Percentiles rank a stretch among this genome's conserved stretches.
These are phyloP conservation scores for Mustelus asterias DNA, from an alignment of 2,113 vertebrate genomes.

Conservation along the genomic window DNA sequence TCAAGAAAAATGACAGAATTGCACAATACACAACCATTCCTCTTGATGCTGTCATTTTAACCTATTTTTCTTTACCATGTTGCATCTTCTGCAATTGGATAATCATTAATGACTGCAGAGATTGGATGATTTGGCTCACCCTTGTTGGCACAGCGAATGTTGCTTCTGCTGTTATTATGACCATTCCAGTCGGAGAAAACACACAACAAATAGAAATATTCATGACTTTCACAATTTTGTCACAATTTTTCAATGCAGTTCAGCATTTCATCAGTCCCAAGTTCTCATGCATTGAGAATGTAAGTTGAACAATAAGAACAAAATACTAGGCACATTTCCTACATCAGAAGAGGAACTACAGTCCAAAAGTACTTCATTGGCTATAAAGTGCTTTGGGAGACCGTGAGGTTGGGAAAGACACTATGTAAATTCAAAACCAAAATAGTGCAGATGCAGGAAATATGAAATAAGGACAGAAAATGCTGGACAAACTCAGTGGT, in stretches of 20 bases:
- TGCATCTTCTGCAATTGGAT: neutral
- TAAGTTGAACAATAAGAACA: neutral
- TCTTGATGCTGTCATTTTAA: neutral
- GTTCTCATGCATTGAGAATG: neutral
- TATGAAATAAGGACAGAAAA: too few relatives aligned
- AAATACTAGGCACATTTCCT: neutral
- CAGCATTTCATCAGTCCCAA: neutral
- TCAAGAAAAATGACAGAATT: neutral
- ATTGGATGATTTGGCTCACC: neutral
- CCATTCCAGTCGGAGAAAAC: neutral
- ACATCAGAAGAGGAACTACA: neutral
- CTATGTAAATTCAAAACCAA: neutral
- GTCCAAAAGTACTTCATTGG: neutral
- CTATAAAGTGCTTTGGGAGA: neutral
- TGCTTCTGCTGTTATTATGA: neutral
- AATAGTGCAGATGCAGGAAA: too few relatives aligned
- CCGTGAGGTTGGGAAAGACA: neutral
- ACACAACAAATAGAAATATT: neutral
- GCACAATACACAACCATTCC: neutral
- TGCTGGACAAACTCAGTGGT: too few relatives aligned
- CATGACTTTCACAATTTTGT: neutral
- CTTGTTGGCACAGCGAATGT: neutral
- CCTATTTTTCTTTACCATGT: neutral
- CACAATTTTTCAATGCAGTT: neutral
- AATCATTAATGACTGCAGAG: constrained; percentile 5